Evolutionary conservation across 2,113 vertebrate species (phyloP).

Genomic region (Eurypyga helias): DNA sequence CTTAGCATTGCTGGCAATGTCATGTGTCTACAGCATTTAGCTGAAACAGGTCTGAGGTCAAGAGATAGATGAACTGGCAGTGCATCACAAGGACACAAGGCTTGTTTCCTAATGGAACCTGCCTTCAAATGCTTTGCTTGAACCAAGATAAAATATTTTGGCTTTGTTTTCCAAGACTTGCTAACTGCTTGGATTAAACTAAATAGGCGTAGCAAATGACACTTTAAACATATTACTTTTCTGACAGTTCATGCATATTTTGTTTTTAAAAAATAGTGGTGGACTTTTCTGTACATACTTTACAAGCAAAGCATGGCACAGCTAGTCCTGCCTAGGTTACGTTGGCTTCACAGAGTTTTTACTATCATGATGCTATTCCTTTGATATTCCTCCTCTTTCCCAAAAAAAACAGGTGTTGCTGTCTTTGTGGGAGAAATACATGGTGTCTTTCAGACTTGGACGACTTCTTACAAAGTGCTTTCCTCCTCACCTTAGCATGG

Average conservation of each 20-base stretch:
- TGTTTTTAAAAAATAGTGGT: not conserved
- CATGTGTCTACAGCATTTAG: not conserved
- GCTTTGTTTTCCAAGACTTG: conserved; percentile 18
- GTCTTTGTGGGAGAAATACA: not conserved
- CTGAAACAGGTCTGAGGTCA: not conserved
- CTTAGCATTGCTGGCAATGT: not conserved
- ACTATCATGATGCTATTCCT: not conserved
- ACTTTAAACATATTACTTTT: not conserved
- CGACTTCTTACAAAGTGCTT: not conserved
- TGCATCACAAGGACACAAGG: not conserved
- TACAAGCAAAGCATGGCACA: not conserved
- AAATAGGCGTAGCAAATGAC: not conserved
- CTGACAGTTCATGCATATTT: not conserved
- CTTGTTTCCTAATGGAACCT: conserved; percentile 34
- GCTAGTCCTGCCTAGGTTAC: not conserved
- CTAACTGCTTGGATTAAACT: not conserved
- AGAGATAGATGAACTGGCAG: conserved; percentile 4
- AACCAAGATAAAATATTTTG: conserved; percentile 17
- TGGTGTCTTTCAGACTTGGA: not conserved
- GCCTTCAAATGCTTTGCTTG: conserved; percentile 22
- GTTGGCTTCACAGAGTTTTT: not conserved
- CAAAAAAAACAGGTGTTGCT: too few species aligned
- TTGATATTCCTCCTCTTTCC: not conserved
- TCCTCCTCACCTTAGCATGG: not conserved
- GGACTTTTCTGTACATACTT: conserved; percentile 37